These are phyloP conservation scores for Pseudois nayaur DNA, from an alignment of 2,113 vertebrate species.

Conservation along the genomic window DNA sequence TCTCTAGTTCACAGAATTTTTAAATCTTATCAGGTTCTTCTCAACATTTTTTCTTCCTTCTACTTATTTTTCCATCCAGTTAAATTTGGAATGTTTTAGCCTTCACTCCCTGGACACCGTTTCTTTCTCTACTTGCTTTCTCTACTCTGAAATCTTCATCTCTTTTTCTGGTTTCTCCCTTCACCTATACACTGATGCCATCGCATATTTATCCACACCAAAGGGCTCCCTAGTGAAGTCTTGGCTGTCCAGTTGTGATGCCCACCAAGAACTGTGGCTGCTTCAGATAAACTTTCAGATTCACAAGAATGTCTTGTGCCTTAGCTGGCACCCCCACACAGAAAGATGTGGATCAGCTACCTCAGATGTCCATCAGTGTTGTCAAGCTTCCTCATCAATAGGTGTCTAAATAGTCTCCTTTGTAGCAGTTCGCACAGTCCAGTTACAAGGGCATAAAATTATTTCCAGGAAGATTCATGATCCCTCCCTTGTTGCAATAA, in stretches of 20 bases:
- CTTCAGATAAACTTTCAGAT: background rate
- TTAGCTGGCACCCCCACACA: background rate
- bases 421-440: accelerated
- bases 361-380: accelerated
- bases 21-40: background rate
- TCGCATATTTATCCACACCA: background rate
- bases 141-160: background rate
- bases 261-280: background rate
- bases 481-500: background rate
- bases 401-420: background rate
- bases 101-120: background rate
- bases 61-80: background rate
- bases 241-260: background rate
- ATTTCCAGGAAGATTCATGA: background rate
- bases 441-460: background rate
- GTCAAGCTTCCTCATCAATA: background rate
- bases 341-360: background rate
- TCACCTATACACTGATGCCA: background rate
- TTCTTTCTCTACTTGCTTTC: background rate
- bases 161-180: background rate
- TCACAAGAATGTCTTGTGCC: background rate
- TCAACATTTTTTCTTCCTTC: background rate
- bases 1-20: background rate
- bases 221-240: background rate
- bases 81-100: background rate